phyloP scores from a whole-genome alignment of 1,140 invertebrate genomes.

The Papilio polytes region DNA sequence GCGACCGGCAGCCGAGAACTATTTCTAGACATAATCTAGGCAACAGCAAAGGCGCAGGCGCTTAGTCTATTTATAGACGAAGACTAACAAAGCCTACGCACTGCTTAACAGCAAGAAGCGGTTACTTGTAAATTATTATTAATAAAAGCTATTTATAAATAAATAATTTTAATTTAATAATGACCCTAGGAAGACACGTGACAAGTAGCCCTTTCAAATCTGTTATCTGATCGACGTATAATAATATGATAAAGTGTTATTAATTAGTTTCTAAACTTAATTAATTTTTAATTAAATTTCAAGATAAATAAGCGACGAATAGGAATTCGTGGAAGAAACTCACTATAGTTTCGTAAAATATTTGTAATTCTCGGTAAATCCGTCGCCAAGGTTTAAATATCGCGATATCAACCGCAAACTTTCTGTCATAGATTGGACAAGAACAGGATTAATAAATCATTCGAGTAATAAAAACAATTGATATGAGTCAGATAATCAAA shows the following conservation, averaged over 20 bases:
- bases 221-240: neutral
- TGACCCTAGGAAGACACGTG: neutral
- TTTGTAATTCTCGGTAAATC: too few species aligned
- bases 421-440: too few species aligned
- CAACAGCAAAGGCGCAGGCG: slow-evolving; percentile 5
- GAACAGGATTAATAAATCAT: neutral
- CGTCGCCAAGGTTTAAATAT: too few species aligned
- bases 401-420: too few species aligned
- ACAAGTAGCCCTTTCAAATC: neutral
- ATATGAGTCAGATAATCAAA: neutral
- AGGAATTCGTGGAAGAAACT: too few species aligned
- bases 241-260: neutral
- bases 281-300: too few species aligned
- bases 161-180: neutral
- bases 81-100: slow-evolving; percentile 32
- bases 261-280: too few species aligned
- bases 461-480: neutral
- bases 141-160: neutral
- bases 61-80: slow-evolving; percentile 36
- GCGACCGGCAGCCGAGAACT: slow-evolving; percentile 12
- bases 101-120: neutral
- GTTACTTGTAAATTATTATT: slow-evolving; percentile 9
- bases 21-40: slow-evolving; percentile 35
- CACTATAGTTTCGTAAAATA: too few species aligned
- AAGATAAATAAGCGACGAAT: too few species aligned